phyloP scores from a whole-genome alignment of 1,140 invertebrate species.

The Cryptotermes secundus region DNA sequence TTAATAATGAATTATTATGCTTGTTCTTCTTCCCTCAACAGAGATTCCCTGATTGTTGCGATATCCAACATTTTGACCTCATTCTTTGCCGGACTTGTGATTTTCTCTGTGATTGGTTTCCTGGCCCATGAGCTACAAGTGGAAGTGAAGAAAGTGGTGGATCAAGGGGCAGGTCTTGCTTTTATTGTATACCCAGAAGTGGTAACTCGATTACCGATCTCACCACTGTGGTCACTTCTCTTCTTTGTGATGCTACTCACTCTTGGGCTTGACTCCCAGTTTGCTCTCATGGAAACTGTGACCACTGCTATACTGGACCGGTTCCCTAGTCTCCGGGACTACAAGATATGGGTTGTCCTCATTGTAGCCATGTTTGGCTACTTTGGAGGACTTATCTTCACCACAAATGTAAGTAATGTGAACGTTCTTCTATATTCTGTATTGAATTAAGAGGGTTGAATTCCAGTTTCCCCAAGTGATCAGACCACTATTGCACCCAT shows the following conservation, averaged over 20 bases:
- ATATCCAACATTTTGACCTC: constrained; percentile 76
- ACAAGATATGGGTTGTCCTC: constrained; percentile 44
- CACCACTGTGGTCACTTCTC: constrained; percentile 79
- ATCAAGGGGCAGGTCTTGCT: constrained; percentile 76
- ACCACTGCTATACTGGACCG: constrained; percentile 54
- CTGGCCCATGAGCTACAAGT: constrained; percentile 72
- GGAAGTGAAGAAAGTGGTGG: constrained; percentile 69
- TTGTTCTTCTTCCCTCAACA: constrained; percentile 37
- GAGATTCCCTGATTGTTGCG: constrained; percentile 72
- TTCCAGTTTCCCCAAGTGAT: too few species aligned
- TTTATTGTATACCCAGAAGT: constrained; percentile 88
- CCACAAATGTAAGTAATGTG: constrained; percentile 39
- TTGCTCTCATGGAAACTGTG: constrained; percentile 50
- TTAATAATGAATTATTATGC: too few species aligned
- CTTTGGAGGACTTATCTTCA: constrained; percentile 44
- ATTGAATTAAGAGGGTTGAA: too few species aligned
- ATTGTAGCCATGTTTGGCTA: constrained; percentile 43
- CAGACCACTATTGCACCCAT: too few species aligned
- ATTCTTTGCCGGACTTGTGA: constrained; percentile 75
- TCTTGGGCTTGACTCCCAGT: constrained; percentile 72
- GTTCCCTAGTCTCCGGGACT: constrained; percentile 47
- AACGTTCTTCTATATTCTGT: too few species aligned
- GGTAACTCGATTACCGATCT: constrained; percentile 73
- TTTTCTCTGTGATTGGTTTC: constrained; percentile 78
- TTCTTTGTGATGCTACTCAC: constrained; percentile 85